Evolutionary conservation across 2,888 invertebrate genomes (phyloP).

Genomic region (Himalopsyche anomala): DNA sequence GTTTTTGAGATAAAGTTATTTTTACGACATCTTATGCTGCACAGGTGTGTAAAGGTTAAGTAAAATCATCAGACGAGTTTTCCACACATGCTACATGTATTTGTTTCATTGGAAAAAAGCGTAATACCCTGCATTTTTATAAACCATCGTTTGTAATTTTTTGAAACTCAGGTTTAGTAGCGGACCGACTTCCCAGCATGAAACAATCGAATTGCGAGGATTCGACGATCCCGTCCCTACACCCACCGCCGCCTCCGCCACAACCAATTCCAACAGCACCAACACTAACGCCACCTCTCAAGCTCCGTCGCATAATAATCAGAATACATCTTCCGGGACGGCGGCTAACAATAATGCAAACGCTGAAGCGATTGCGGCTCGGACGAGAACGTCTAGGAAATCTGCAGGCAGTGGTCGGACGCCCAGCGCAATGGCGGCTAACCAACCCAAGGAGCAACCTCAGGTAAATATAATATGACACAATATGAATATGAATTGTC

Average conservation of each 20-base stretch:
- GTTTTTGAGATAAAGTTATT: no score
- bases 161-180: constrained; percentile 80
- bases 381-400: constrained; percentile 61
- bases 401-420: constrained; percentile 66
- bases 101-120: no score
- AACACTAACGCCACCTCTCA: constrained; percentile 49
- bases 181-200: constrained; percentile 92
- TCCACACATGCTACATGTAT: no score
- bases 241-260: constrained; percentile 66
- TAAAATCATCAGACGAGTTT: no score
- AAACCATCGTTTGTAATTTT: no score
- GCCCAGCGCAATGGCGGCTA: constrained; percentile 65
- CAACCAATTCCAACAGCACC: constrained; percentile 48
- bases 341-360: constrained; percentile 1
- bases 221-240: constrained; percentile 84
- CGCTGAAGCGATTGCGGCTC: constrained; percentile 16
- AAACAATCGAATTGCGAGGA: constrained; percentile 94
- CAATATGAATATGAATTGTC: not conserved
- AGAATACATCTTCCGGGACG: not conserved
- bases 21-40: no score
- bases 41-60: no score
- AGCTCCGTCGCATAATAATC: constrained; percentile 49
- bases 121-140: no score
- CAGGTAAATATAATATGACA: constrained; percentile 67
- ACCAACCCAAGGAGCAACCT: constrained; percentile 66